Evolutionary conservation across 2,797 vertebrate genomes (phyloP).

Genomic region (Sebastes trivittatus): DNA sequence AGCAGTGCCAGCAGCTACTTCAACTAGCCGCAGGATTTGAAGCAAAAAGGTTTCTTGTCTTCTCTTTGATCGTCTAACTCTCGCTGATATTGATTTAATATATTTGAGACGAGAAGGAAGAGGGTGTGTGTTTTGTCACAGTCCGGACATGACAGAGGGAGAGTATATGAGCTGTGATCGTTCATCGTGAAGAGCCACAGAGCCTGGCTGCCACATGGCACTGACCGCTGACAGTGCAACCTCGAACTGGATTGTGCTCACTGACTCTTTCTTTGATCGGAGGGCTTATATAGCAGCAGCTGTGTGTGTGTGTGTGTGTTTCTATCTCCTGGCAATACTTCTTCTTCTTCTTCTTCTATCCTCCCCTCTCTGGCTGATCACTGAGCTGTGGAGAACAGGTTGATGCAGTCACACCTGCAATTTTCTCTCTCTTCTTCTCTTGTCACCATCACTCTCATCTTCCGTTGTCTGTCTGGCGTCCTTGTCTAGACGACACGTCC

Average conservation of each 20-base stretch:
- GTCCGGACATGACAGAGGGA: conserved; percentile 12
- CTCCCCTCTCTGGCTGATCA: conserved; percentile 51
- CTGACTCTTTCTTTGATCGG: conserved; percentile 31
- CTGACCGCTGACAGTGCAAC: conserved; percentile 43
- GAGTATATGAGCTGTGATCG: conserved; percentile 23
- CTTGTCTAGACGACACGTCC: conserved; percentile 70
- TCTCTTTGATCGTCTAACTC: conserved; percentile 22
- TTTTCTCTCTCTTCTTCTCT: conserved; percentile 56
- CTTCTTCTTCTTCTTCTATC: conserved; percentile 12
- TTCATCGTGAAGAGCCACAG: conserved; percentile 6
- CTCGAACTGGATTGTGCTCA: conserved; percentile 13
- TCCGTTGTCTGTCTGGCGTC: conserved; percentile 60
- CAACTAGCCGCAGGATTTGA: conserved; percentile 3
- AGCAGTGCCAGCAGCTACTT: conserved; percentile 10
- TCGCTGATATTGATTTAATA: conserved; percentile 28
- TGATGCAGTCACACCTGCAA: conserved; percentile 72
- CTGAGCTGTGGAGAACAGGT: conserved; percentile 70
- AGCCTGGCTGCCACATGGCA: conserved; percentile 50
- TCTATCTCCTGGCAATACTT: conserved; percentile 26
- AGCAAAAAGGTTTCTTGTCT: conserved; percentile 6
- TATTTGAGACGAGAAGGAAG: conserved; percentile 18
- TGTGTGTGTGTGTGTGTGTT: conserved; percentile 1
- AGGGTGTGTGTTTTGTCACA: conserved; percentile 20
- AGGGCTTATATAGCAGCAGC: conserved; percentile 7
- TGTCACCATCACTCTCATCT: conserved; percentile 63